Evolutionary conservation across 1,140 invertebrate genomes (phyloP), one percentile per base, ranked within the genome.

Genomic region (Coptotermes formosanus): DNA sequence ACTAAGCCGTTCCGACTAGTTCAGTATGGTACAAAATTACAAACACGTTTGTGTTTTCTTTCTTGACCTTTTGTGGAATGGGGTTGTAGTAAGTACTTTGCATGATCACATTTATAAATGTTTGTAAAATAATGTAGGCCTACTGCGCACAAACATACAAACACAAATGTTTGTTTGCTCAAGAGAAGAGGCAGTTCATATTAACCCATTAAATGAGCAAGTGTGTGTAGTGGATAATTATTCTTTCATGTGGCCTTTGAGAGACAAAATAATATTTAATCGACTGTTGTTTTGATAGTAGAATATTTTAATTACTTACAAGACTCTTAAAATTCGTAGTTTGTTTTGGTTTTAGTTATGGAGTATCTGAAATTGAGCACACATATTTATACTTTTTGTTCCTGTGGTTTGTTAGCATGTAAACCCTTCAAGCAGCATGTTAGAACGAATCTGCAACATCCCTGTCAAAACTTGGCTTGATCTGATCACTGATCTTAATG

Each of bases 381-480:
- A 44, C 38, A n/a, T 12, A 3, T 25, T 83, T 52, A 32, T 52
- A 52, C 48, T 32, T 85, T 25, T 44, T 30, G 45, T 19, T 83
- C 59, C 21, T 82, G 55, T 64, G 75, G 52, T 55, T 82, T 7
- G 19, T 30, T 52, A 84, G 83, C 55, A 52, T 52, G 83, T 84
- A 52, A 52, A 84, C 30, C 83, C 45, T 30, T 38, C n/a, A 12
- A 59, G 32, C 12, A 84, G 88, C 64, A 85, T 94, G 86, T 89
- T 90, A 86, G 91, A 92, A 86, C 91, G 93, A 87, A 89, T 94
- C 86, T 90, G 90, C 84, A 91, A 89, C 82, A 87, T 93, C 88
- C 91, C 91, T 19, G 90, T 94, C 59, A 94, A 94, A 89, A 90
- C 91, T 87, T 92, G 93, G 81, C 90, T 92, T 87, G 93, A 93